Evolutionary conservation across 2,888 invertebrate genomes (phyloP).

Genomic region (Agrilus biguttatus): DNA sequence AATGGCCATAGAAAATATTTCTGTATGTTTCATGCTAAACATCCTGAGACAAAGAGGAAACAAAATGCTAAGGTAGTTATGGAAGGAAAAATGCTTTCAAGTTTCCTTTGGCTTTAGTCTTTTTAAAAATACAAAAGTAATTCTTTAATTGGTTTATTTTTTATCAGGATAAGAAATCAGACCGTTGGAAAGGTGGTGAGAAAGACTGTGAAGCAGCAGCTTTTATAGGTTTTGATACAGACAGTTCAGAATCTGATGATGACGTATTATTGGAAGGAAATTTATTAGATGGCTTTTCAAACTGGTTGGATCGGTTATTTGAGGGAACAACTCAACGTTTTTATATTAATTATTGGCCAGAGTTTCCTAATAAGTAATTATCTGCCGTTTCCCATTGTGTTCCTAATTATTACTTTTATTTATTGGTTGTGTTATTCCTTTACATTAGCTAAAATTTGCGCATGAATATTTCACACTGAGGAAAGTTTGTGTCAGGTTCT

Average conservation of each 20-base stretch:
- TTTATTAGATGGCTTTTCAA: constrained; percentile 79
- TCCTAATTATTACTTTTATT: background rate
- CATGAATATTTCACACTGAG: background rate
- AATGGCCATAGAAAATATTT: constrained; percentile 97
- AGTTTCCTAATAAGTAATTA: constrained; percentile 68
- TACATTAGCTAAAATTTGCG: background rate
- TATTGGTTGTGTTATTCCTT: background rate
- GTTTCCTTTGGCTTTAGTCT: constrained; percentile 1
- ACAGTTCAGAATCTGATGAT: constrained; percentile 44
- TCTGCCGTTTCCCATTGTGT: background rate
- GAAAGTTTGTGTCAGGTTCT: background rate
- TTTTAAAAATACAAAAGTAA: constrained; percentile 1
- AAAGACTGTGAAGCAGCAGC: constrained; percentile 68
- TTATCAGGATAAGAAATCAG: constrained; percentile 5
- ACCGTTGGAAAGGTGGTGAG: constrained; percentile 11
- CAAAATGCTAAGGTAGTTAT: constrained; percentile 42
- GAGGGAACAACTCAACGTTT: constrained; percentile 93
- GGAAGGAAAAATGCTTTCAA: background rate
- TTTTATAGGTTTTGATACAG: constrained; percentile 71
- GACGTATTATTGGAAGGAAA: constrained; percentile 34
- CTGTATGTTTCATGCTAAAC: constrained; percentile 97
- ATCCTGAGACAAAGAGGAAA: constrained; percentile 54
- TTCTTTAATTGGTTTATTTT: too few species aligned
- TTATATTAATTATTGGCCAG: constrained; percentile 97
- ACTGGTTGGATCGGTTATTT: constrained; percentile 93